These are phyloP conservation scores for Carcina quercana DNA, from an alignment of 2,888 invertebrate genomes.

Conservation along the genomic window DNA sequence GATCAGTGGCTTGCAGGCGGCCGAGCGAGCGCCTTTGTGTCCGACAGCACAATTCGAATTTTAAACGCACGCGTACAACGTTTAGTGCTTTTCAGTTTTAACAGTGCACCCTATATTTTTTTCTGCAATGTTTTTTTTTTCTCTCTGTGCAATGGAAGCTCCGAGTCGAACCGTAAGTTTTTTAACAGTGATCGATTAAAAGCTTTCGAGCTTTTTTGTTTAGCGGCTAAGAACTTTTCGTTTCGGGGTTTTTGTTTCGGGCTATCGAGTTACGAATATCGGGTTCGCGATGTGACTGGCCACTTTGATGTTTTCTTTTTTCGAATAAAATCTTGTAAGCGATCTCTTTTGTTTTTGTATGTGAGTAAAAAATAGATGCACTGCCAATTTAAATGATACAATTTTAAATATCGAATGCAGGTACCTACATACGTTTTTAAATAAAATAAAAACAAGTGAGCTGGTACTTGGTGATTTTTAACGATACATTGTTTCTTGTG, in stretches of 20 bases:
- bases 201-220: conserved; percentile 41
- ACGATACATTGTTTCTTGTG: conserved; percentile 30
- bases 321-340: conserved; percentile 3
- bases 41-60: conserved; percentile 21
- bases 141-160: conserved; percentile 26
- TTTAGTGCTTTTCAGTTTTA: conserved; percentile 39
- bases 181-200: conserved; percentile 35
- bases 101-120: conserved; percentile 25
- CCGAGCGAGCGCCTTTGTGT: conserved; percentile 27
- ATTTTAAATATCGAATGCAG: too few relatives aligned
- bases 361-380: too few relatives aligned
- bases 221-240: conserved; percentile 30
- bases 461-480: too few relatives aligned
- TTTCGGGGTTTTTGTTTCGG: conserved; percentile 25
- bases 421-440: too few relatives aligned
- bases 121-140: conserved; percentile 22
- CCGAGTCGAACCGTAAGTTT: conserved; percentile 42
- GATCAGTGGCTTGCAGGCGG: conserved; percentile 60
- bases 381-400: too few relatives aligned
- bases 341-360: conserved; percentile 3
- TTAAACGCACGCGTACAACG: conserved; percentile 31
- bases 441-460: too few relatives aligned
- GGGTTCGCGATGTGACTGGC: conserved; percentile 5
- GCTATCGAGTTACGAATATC: conserved; percentile 28
- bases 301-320: conserved; percentile 3